These are phyloP conservation scores for Heptranchias perlo DNA, from an alignment of 2,113 vertebrate genomes.

Conservation along the genomic window DNA sequence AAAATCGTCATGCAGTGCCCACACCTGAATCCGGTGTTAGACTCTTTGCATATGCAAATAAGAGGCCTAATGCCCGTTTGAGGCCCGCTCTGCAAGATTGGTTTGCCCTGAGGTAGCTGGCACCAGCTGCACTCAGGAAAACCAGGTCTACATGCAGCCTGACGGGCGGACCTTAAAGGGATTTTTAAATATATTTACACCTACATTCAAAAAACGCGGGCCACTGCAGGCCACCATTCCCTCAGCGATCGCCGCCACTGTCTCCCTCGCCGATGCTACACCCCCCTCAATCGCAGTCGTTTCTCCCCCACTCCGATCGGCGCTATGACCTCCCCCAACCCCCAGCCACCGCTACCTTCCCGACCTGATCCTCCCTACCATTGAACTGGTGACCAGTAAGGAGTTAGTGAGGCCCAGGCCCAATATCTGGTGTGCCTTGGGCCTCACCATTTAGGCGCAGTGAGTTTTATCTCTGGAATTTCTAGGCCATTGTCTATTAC, in stretches of 20 bases:
- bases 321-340: background rate
- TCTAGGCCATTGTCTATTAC: background rate
- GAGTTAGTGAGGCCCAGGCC: background rate
- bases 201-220: background rate
- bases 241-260: background rate
- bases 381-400: too few relatives aligned
- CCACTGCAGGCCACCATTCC: background rate
- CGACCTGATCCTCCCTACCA: background rate
- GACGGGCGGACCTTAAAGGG: too few relatives aligned
- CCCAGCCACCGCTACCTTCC: background rate
- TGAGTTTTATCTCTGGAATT: background rate
- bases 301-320: background rate
- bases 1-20: background rate
- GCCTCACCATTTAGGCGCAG: background rate
- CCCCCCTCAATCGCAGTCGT: too few relatives aligned
- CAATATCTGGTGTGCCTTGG: background rate
- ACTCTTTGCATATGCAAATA: too few relatives aligned
- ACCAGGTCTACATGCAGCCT: background rate
- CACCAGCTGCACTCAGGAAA: background rate
- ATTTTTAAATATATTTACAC: too few relatives aligned
- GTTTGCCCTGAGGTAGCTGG: background rate
- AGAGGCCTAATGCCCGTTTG: too few relatives aligned
- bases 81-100: background rate
- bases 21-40: too few relatives aligned
- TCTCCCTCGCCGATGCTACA: too few relatives aligned